Evolutionary conservation across 2,113 vertebrate species (phyloP), one percentile per base, ranked within the genome.

Genomic region (Nannospalax galili): DNA sequence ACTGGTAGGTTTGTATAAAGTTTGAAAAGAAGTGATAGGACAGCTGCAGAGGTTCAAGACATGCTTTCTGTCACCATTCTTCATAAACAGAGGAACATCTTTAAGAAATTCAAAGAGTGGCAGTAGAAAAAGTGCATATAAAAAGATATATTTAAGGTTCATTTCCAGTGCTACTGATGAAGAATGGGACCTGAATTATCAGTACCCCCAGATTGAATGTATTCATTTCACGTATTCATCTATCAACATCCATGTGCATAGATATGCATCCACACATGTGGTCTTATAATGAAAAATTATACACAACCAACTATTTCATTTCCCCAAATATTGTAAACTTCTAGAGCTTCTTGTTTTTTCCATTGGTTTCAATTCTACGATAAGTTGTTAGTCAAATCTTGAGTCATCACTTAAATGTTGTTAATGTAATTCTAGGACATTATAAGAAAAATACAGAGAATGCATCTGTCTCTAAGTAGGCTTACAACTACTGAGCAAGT

Each of bases 281-380:
- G 42, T 78, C 58, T 91, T 35, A 86, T 7, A 56, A 89, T 75
- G 79, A 74, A 94, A 93, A 92, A 92, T 89, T 85, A 72, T 70
- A 95, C 74, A 3, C 32, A 75, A 15, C 28, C 87, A 91, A 60
- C 28, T 91, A n/a, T 45, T 93, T 75, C 22, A 35, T 73, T 93
- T 92, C 75, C 60, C 10, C 30, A 16, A 56, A 1, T 42, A 73
- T 74, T 88, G 85, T 86, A 60, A 52, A 42, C 35, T 85, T 73
- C 19, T 74, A 1, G 40, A 73, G 32, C 30, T 91, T 82, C 15
- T 84, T 52, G 10, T 1, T 75, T 93, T 62, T 94, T 81, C 11
- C 8, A 74, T 69, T 67, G 52, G 48, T 84, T 89, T 82, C 14
- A 73, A 85, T 90, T 7, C 8, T 0, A 19, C 7, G 52, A 45